Evolutionary conservation across 1,140 invertebrate genomes (phyloP).

Genomic region (Hypsibius dujardini): DNA sequence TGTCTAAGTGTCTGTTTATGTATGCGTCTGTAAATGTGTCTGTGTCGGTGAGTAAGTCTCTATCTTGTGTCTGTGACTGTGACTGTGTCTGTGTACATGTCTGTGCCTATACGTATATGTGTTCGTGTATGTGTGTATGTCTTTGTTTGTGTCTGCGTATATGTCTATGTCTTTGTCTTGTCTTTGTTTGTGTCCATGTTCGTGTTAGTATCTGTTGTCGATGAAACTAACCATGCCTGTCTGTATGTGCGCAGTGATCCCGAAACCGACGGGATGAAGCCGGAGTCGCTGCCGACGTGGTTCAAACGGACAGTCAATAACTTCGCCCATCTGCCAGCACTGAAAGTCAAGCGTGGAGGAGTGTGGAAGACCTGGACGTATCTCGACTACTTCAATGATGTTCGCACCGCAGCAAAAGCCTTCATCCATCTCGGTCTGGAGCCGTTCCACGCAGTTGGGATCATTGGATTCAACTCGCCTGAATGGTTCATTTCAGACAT

Average conservation of each 20-base stretch:
- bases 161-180: no score
- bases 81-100: no score
- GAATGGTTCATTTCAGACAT: constrained; percentile 33
- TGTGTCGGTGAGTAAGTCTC: no score
- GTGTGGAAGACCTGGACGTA: constrained; percentile 28
- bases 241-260: neutral
- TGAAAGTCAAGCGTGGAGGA: constrained; percentile 24
- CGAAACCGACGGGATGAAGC: neutral
- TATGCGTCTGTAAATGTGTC: no score
- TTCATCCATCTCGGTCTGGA: constrained; percentile 33
- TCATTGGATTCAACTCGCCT: constrained; percentile 33
- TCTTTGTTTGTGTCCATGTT: neutral
- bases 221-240: no score
- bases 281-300: neutral
- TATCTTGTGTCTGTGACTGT: no score
- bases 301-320: neutral
- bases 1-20: no score
- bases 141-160: no score
- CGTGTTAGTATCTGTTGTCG: no score
- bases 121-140: no score
- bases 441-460: constrained; percentile 29
- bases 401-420: constrained; percentile 27
- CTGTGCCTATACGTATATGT: neutral
- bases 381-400: constrained; percentile 28
- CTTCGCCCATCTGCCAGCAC: constrained; percentile 22